Conservation (phyloP, 2,888 invertebrate species). For the Drosophila koepferae region DNA sequence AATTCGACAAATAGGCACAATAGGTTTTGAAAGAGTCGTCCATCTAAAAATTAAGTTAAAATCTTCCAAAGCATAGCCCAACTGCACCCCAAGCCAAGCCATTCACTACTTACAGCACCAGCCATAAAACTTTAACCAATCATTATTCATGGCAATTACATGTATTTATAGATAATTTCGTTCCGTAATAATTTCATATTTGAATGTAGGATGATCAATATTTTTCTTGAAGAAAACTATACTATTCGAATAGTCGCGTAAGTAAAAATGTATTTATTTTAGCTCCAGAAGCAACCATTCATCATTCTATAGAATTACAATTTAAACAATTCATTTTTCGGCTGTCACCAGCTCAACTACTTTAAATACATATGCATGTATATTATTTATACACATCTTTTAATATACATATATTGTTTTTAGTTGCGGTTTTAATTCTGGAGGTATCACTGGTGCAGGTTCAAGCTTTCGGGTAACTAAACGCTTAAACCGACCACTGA, state of each 20-base stretch:
- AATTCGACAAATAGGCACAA: too few species aligned
- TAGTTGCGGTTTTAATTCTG: constrained; percentile 94
- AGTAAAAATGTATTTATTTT: neutral
- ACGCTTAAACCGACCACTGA: constrained; percentile 94
- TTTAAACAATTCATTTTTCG: constrained; percentile 26
- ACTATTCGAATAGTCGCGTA: neutral
- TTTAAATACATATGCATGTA: constrained; percentile 26
- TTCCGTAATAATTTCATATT: too few species aligned
- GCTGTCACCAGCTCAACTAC: constrained; percentile 26
- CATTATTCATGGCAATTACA: too few species aligned
- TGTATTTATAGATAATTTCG: too few species aligned
- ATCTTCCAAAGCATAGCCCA: too few species aligned
- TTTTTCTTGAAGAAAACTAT: neutral
- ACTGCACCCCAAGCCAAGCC: too few species aligned
- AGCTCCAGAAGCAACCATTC: neutral
- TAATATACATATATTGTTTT: constrained; percentile 95
- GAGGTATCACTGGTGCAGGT: constrained; percentile 93
- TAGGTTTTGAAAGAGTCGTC: too few species aligned
- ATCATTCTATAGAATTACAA: neutral
- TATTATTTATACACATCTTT: constrained; percentile 22
- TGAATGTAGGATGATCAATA: too few species aligned
- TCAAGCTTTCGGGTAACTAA: constrained; percentile 93
- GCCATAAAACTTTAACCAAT: too few species aligned
- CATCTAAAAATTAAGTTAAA: too few species aligned
- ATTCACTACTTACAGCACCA: too few species aligned